Conservation (phyloP, 2,113 vertebrate species). For the Rhabdomys dilectus region DNA sequence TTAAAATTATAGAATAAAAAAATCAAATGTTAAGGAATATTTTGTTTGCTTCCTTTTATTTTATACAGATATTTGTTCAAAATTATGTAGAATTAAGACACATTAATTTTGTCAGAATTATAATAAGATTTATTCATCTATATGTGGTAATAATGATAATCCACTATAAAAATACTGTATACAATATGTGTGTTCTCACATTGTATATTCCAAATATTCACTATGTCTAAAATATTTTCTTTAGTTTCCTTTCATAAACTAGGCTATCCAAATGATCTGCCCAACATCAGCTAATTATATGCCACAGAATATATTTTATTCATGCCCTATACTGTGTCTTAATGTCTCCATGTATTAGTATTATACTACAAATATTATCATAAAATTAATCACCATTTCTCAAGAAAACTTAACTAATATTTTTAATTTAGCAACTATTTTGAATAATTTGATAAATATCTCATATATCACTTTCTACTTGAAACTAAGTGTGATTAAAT, state of each 20-base stretch:
- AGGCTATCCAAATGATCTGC: background rate
- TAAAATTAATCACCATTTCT: background rate
- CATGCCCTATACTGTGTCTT: fast-evolving
- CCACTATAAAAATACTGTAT: background rate
- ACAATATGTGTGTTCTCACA: background rate
- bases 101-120: background rate
- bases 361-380: background rate
- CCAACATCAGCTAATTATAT: background rate
- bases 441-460: background rate
- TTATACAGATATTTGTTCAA: background rate
- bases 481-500: background rate
- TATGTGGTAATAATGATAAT: background rate
- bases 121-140: background rate
- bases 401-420: background rate
- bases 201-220: background rate
- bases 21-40: background rate
- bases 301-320: background rate
- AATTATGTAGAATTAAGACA: background rate
- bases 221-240: background rate
- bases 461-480: background rate
- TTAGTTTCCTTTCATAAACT: background rate
- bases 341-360: background rate
- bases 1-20: background rate
- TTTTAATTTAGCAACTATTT: background rate
- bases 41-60: background rate